Conservation (phyloP, 2,797 vertebrate genomes). For the Amblyopsis hoosieri region DNA sequence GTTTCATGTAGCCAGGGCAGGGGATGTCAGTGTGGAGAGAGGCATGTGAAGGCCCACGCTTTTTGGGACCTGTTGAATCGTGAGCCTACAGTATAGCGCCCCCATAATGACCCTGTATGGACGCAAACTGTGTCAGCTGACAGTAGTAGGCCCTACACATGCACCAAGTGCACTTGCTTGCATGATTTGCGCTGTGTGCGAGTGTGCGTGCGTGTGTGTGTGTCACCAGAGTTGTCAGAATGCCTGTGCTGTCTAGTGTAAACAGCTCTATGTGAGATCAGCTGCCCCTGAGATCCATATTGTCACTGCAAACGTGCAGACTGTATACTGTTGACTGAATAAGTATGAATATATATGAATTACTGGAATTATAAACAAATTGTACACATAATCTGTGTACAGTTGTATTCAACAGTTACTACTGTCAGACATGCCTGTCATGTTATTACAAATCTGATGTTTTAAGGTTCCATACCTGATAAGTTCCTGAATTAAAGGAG, state of each 20-base stretch:
- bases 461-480: not conserved
- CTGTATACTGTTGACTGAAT: not conserved
- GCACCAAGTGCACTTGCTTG: not conserved
- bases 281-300: slow-evolving; percentile 15
- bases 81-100: slow-evolving; percentile 19
- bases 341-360: no score
- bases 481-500: not conserved
- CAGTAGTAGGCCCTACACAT: not conserved
- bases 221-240: slow-evolving; percentile 5
- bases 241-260: slow-evolving; percentile 10
- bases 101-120: slow-evolving; percentile 23
- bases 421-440: no score
- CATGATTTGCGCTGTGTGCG: not conserved
- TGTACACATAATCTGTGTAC: no score
- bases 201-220: not conserved
- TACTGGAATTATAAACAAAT: no score
- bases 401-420: no score
- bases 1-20: slow-evolving; percentile 7
- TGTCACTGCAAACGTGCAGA: not conserved
- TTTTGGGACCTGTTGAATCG: slow-evolving; percentile 7
- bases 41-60: slow-evolving; percentile 17
- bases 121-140: slow-evolving; percentile 23
- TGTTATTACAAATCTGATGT: no score
- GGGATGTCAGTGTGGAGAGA: slow-evolving; percentile 8
- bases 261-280: slow-evolving; percentile 13